Percentiles rank a stretch among this genome's conserved stretches.
Evolutionary conservation across 2,888 invertebrate species (phyloP).

Genomic region (Drosophila hamatofila): DNA sequence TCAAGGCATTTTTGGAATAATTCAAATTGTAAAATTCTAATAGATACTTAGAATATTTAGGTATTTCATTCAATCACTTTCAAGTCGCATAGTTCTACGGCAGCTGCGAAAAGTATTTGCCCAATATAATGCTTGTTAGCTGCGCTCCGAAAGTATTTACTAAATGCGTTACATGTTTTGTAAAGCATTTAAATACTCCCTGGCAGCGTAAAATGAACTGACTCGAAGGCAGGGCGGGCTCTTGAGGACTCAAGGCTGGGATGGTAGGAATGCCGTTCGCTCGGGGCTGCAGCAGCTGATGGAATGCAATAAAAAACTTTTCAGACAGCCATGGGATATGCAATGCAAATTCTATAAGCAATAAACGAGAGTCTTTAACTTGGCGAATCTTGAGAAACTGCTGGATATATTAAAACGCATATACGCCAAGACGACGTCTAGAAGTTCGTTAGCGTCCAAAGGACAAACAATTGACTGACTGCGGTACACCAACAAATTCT

Average conservation of each 20-base stretch:
- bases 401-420: constrained; percentile 45
- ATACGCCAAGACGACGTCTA: constrained; percentile 13
- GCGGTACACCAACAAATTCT: constrained; percentile 48
- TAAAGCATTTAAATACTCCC: background rate
- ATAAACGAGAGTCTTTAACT: constrained; percentile 53
- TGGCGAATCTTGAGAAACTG: constrained; percentile 38
- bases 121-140: background rate
- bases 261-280: constrained; percentile 31
- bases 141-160: background rate
- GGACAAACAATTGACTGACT: constrained; percentile 66
- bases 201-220: constrained; percentile 31
- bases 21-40: background rate
- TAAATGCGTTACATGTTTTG: background rate
- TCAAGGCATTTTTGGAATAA: background rate
- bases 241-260: constrained; percentile 18
- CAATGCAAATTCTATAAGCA: constrained; percentile 70
- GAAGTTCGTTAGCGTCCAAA: background rate
- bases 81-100: background rate
- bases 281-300: constrained; percentile 54
- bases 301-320: constrained; percentile 80
- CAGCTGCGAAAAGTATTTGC: background rate
- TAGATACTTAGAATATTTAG: background rate
- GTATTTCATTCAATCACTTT: background rate
- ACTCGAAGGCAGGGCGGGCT: constrained; percentile 23
- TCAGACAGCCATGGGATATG: constrained; percentile 63